These are phyloP conservation scores for Escarpia spicata DNA, from an alignment of 2,888 invertebrate genomes.

Conservation along the genomic window DNA sequence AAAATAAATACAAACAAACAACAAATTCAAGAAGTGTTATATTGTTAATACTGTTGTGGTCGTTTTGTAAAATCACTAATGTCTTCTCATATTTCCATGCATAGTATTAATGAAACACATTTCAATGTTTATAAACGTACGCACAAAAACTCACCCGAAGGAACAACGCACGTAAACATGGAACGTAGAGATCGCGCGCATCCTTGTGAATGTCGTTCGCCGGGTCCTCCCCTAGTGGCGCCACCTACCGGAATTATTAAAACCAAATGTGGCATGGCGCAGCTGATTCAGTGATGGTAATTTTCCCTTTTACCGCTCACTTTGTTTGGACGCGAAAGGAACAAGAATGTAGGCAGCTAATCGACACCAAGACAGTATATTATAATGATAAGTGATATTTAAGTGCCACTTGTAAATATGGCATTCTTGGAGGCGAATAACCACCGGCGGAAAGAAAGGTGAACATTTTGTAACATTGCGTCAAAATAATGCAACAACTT, in stretches of 20 bases:
- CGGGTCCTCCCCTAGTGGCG: not conserved
- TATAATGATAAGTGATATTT: not conserved
- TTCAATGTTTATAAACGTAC: no score
- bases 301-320: not conserved
- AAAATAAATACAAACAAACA: no score
- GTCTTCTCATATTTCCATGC: not conserved
- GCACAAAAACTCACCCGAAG: no score
- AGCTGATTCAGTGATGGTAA: not conserved
- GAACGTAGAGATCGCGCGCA: no score
- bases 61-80: not conserved
- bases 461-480: not conserved
- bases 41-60: no score
- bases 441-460: not conserved
- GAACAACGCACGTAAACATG: no score
- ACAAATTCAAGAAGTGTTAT: no score
- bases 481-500: not conserved
- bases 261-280: not conserved
- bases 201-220: no score
- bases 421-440: not conserved
- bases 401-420: not conserved
- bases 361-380: not conserved
- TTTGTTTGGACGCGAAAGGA: not conserved
- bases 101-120: not conserved
- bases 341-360: not conserved
- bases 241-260: not conserved